Evolutionary conservation across 2,888 invertebrate species (phyloP).

Genomic region (Tipula confusa): DNA sequence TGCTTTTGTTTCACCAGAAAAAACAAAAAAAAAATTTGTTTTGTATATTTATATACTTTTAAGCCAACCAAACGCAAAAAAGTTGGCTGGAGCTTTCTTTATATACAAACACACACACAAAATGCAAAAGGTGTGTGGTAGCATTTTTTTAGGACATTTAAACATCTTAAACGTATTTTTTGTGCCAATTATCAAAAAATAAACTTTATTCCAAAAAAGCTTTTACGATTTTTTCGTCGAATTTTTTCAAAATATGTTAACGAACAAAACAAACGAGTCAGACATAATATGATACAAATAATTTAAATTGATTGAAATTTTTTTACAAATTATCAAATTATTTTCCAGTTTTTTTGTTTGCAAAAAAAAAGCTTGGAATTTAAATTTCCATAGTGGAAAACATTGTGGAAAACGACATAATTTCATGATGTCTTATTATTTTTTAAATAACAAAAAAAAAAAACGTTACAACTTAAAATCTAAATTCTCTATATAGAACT

Average conservation of each 20-base stretch:
- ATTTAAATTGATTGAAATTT: conserved; percentile 20
- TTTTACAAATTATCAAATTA: background rate
- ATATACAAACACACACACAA: background rate
- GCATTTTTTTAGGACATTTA: background rate
- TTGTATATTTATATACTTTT: background rate
- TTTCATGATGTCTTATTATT: conserved; percentile 13
- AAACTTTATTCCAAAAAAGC: background rate
- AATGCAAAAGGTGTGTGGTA: background rate
- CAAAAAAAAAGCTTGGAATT: background rate
- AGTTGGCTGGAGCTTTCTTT: background rate
- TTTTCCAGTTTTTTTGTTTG: background rate
- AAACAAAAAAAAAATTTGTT: too few relatives aligned
- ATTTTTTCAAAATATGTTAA: too few relatives aligned
- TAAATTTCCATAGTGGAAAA: background rate
- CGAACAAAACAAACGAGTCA: background rate
- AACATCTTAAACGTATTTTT: conserved; percentile 12
- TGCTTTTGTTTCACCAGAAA: background rate
- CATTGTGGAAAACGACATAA: background rate
- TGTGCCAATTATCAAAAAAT: background rate
- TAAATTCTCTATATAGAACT: background rate
- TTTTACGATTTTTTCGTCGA: too few relatives aligned
- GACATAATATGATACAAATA: background rate
- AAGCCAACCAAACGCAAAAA: background rate
- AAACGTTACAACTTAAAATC: background rate
- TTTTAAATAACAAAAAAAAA: background rate